Conservation (phyloP, 2,113 vertebrate genomes). For the Ptychochromis oligacanthus region DNA sequence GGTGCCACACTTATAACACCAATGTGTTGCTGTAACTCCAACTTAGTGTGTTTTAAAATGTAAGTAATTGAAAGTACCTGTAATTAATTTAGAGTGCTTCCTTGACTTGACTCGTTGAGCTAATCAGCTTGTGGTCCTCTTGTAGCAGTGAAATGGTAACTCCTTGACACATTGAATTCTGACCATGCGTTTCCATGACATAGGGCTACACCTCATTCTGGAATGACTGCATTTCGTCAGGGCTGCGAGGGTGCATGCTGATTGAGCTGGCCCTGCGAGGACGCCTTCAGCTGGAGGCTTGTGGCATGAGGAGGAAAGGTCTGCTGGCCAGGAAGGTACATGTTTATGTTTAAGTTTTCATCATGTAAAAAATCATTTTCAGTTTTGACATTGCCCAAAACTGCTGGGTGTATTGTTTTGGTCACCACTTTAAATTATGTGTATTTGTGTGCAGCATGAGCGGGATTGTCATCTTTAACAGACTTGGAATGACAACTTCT, state of each 20-base stretch:
- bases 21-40: background rate
- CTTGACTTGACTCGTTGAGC: background rate
- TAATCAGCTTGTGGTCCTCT: background rate
- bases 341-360: background rate
- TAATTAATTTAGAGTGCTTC: background rate
- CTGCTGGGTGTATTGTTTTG: background rate
- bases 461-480: background rate
- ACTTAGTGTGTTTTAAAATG: background rate
- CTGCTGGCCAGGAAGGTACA: slow-evolving; percentile 91
- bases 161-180: background rate
- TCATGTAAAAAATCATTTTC: background rate
- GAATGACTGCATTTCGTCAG: slow-evolving; percentile 98
- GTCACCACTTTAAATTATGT: background rate
- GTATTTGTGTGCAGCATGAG: background rate
- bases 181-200: background rate
- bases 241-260: slow-evolving; percentile 94
- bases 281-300: slow-evolving; percentile 90
- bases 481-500: background rate
- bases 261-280: slow-evolving; percentile 93
- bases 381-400: background rate
- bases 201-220: slow-evolving; percentile 98
- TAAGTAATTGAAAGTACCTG: background rate
- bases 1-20: background rate
- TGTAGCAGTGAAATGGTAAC: background rate
- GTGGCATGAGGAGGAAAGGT: slow-evolving; percentile 95